Evolutionary conservation across 2,888 invertebrate genomes (phyloP).

Genomic region (Drosophila monieri): DNA sequence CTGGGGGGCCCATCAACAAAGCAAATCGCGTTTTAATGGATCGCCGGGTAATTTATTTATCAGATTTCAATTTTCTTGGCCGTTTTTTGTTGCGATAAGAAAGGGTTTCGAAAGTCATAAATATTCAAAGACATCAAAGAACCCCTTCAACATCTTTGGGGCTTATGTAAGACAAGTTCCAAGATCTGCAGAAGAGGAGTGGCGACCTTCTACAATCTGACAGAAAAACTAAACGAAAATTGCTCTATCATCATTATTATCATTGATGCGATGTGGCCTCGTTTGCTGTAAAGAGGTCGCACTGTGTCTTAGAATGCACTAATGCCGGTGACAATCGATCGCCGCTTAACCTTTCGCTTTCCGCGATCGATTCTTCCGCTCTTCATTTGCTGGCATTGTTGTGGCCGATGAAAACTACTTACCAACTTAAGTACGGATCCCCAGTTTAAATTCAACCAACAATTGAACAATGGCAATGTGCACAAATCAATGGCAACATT

Average conservation of each 20-base stretch:
- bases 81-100: constrained; percentile 58
- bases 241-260: constrained; percentile 44
- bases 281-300: constrained; percentile 13
- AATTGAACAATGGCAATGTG: constrained; percentile 35
- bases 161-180: constrained; percentile 20
- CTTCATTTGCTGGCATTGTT: constrained; percentile 25
- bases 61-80: constrained; percentile 12
- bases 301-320: constrained; percentile 34
- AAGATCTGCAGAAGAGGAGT: constrained; percentile 20
- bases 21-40: constrained; percentile 66
- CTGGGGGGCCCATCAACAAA: constrained; percentile 45
- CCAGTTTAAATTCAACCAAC: constrained; percentile 27
- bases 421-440: constrained; percentile 27
- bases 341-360: constrained; percentile 38
- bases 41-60: constrained; percentile 49
- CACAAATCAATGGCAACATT: constrained; percentile 43
- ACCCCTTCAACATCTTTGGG: background rate
- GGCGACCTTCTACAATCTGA: constrained; percentile 20
- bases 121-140: constrained; percentile 28
- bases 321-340: constrained; percentile 19
- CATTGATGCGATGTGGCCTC: constrained; percentile 27
- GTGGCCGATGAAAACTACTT: constrained; percentile 14
- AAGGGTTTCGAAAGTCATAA: constrained; percentile 24
- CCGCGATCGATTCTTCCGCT: constrained; percentile 17
- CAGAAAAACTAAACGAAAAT: constrained; percentile 22